A percentile compares a stretch with the other conserved stretches of the same genome.
phyloP scores from a whole-genome alignment of 2,888 invertebrate genomes.

The Diplolepis rosae region DNA sequence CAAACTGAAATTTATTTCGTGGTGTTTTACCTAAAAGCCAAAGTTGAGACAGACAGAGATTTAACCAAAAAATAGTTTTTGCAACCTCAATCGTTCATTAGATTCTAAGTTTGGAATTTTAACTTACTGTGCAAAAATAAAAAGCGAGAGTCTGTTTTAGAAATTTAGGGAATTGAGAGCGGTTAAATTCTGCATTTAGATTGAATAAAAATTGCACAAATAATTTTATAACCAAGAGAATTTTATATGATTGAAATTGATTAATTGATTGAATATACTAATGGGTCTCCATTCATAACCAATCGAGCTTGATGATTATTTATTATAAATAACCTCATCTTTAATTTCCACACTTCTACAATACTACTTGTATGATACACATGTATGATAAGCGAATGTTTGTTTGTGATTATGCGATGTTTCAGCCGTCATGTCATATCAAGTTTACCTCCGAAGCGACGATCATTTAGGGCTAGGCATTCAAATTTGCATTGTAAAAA shows the following conservation, averaged over 20 bases:
- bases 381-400: slow-evolving; percentile 13
- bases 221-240: slow-evolving; percentile 6
- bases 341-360: slow-evolving; percentile 19
- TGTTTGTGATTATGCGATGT: background rate
- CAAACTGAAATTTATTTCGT: background rate
- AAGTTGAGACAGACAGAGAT: background rate
- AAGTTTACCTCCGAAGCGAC: slow-evolving; percentile 8
- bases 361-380: slow-evolving; percentile 24
- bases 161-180: background rate
- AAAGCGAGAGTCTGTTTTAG: background rate
- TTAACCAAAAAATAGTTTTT: background rate
- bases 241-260: too few relatives aligned
- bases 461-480: slow-evolving; percentile 13
- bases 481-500: slow-evolving; percentile 27
- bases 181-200: background rate
- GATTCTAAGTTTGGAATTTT: background rate
- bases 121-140: background rate
- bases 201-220: slow-evolving; percentile 1
- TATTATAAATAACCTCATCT: slow-evolving; percentile 24
- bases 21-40: background rate
- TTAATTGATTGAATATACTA: slow-evolving; percentile 21
- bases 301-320: slow-evolving; percentile 26
- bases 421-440: slow-evolving; percentile 21
- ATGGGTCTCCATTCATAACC: background rate
- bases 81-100: background rate